A percentile compares a stretch with the other conserved stretches of the same genome.
phyloP scores from a whole-genome alignment of 2,888 invertebrate species.

The Brachypalpus laphriformis region DNA sequence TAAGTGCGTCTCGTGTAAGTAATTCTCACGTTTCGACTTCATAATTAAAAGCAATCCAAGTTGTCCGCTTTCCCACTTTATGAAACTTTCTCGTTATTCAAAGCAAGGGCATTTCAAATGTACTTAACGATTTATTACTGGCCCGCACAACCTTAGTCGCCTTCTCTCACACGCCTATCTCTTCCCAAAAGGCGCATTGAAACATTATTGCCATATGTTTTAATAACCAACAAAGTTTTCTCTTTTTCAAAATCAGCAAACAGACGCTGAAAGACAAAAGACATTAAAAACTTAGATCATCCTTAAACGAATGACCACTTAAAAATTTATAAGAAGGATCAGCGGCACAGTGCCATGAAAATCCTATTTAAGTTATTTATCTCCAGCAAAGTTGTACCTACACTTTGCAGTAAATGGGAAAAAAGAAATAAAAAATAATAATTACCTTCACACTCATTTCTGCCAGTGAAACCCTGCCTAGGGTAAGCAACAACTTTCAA shows the following conservation, averaged over 20 bases:
- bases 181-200: not conserved
- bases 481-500: no score
- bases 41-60: not conserved
- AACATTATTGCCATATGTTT: not conserved
- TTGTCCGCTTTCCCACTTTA: not conserved
- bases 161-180: not conserved
- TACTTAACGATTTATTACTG: not conserved
- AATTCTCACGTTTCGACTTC: not conserved
- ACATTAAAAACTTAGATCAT: not conserved
- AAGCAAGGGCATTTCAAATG: not conserved
- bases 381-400: not conserved
- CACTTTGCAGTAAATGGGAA: not conserved
- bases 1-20: not conserved
- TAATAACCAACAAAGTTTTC: not conserved
- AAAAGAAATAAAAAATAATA: not conserved
- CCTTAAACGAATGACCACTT: conserved; percentile 3
- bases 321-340: conserved; percentile 8
- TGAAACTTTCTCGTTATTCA: not conserved
- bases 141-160: not conserved
- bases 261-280: not conserved
- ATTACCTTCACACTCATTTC: not conserved
- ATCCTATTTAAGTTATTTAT: conserved; percentile 6
- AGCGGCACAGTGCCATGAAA: not conserved
- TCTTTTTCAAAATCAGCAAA: not conserved
- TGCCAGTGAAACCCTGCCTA: no score